These are phyloP conservation scores for Musca domestica DNA, from an alignment of 1,140 invertebrate species.

Conservation along the genomic window DNA sequence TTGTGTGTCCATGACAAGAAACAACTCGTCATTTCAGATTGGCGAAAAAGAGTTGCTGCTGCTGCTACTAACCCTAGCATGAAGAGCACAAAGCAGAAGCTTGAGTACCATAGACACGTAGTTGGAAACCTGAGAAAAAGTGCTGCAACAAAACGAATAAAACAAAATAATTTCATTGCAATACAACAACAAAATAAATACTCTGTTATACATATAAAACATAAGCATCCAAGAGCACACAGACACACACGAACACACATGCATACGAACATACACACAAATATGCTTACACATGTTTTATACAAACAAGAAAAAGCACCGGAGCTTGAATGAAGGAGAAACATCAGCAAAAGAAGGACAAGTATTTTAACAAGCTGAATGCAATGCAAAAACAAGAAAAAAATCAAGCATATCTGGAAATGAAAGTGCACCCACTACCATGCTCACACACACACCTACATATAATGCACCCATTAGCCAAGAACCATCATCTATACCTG, in stretches of 20 bases:
- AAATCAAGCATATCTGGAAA: too few relatives aligned
- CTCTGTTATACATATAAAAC: not conserved
- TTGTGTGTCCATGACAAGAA: too few relatives aligned
- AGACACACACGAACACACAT: too few relatives aligned
- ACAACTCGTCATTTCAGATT: too few relatives aligned
- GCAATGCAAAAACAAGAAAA: too few relatives aligned
- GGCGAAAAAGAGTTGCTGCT: too few relatives aligned
- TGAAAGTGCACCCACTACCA: not conserved
- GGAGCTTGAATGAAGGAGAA: not conserved
- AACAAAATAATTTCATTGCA: not conserved
- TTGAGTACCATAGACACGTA: not conserved
- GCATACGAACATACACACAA: not conserved
- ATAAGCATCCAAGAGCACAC: too few relatives aligned
- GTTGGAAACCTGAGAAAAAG: not conserved
- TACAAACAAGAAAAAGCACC: not conserved
- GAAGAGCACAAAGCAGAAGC: not conserved
- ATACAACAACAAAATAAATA: constrained; percentile 4
- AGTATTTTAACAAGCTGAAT: constrained; percentile 17
- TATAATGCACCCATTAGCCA: too few relatives aligned
- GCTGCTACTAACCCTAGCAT: too few relatives aligned
- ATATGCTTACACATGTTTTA: not conserved
- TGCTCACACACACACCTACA: too few relatives aligned
- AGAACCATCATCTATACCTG: too few relatives aligned
- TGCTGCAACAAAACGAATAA: constrained; percentile 5
- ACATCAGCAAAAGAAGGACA: constrained; percentile 6